Evolutionary conservation across 2,113 vertebrate species (phyloP), one percentile per base, ranked within the genome.

Genomic region (Gopherus flavomarginatus): DNA sequence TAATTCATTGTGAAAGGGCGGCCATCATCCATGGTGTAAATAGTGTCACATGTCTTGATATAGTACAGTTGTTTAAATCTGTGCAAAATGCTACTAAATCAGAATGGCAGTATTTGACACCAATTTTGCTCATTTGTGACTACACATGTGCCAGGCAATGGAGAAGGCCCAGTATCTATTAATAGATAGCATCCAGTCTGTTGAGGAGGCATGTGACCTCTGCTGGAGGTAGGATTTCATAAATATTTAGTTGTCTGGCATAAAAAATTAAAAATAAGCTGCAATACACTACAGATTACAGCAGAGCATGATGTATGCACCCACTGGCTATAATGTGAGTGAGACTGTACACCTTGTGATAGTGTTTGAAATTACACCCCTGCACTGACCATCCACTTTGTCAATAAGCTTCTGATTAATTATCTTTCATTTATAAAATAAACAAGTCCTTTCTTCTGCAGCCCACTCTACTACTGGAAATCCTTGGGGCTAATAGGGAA

Each of bases 321-420:
- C 47, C 42, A 16, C 1, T 1, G 54, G 16, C 81, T 10, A 53
- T 14, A 82, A 81, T 2, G 88, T 2, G 83, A 50, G 29, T 17
- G 38, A 87, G 31, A 82, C 79, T 57, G 38, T 81, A 31, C 47
- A 84, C 52, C 85, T 85, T 31, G 44, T 57, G 52, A 38, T 89
- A 97, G 42, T 80, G 79, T 94, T 27, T 96, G 90, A 96, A 97
- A 93, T 93, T 93, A 93, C 86, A 79, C 11, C 90, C 93, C 75
- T 82, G 97, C 86, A 26, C 3, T 31, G 17, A 56, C 19, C 50
- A 82, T 0, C 0, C 35, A 27, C 35, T 53, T 72, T 27, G 14
- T 53, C 35, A 95, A 95, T 93, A 83, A 52, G 81, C 79, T 54
- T 83, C 88, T 81, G 54, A 79, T 87, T 96, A 96, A 96, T 90